Conservation (phyloP, 2,888 invertebrate genomes). For the Limenitis camilla region DNA sequence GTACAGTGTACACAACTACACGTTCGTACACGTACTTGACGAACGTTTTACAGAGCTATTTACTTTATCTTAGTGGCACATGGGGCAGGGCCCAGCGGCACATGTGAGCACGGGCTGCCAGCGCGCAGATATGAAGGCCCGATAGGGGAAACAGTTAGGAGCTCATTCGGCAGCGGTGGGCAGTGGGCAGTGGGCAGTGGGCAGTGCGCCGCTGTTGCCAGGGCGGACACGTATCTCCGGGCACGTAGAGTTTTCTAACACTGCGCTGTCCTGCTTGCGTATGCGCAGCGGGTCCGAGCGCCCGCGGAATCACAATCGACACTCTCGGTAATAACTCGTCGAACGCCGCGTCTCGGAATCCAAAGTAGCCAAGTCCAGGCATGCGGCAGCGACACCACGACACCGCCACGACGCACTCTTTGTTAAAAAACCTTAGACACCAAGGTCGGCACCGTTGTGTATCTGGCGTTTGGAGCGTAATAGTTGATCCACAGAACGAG, state of each 20-base stretch:
- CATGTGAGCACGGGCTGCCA: too few species aligned
- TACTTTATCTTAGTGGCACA: not conserved
- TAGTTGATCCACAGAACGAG: not conserved
- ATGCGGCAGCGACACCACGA: not conserved
- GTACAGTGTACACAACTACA: too few species aligned
- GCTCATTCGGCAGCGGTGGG: constrained; percentile 12
- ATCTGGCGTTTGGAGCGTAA: constrained; percentile 2
- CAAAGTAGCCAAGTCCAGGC: constrained; percentile 32
- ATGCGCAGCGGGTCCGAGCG: constrained; percentile 32
- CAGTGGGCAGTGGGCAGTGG: constrained; percentile 1
- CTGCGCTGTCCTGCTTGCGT: constrained; percentile 27
- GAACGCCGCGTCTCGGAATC: constrained; percentile 37
- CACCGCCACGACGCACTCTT: constrained; percentile 14
- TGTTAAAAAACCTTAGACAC: constrained; percentile 19
- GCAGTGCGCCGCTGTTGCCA: constrained; percentile 13
- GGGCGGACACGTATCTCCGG: constrained; percentile 18
- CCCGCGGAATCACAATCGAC: constrained; percentile 48
- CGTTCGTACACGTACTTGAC: too few species aligned
- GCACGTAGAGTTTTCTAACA: constrained; percentile 29
- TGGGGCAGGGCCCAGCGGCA: not conserved
- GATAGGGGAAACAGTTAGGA: constrained; percentile 10
- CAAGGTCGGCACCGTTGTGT: constrained; percentile 12
- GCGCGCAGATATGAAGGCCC: not conserved
- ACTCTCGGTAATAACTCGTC: constrained; percentile 50
- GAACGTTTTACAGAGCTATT: too few species aligned